Evolutionary conservation across 2,113 vertebrate genomes (phyloP), one percentile per base, ranked within the genome.

Genomic region (Oryzias curvinotus): DNA sequence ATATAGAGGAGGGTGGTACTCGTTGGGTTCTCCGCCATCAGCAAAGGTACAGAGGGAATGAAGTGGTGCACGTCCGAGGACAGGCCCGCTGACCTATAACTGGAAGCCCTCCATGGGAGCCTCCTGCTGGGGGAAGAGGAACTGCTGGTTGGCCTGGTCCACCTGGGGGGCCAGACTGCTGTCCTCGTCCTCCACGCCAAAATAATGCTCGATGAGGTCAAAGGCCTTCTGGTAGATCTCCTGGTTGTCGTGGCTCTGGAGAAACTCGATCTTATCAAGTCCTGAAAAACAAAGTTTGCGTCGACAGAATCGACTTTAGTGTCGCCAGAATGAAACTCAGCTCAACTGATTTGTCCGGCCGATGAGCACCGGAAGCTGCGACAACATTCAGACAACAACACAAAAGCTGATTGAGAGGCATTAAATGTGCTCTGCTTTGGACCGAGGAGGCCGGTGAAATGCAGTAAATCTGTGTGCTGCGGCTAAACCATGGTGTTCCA

Each of bases 181-280:
- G 52, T 96, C 95, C 23, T 98, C 97, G 0, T 98, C 97, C 75
- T 99, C 97, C 51, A 95, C 95, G 0, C 96, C 97, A 7, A 99
- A 99, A 83, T 99, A 98, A 89, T 97, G 97, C 92, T 99, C 97
- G 0, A 98, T 98, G 54, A 99, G 78, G 74, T 98, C 96, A 12
- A 98, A 99, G 48, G 97, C 97, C 85, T 99, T 99, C 93, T 99
- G 97, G 91, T 98, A 99, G 87, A 99, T 99, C 85, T 98, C 97
- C 75, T 98, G 97, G 90, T 99, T 99, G 87, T 98, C 97, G 0
- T 99, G 97, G 89, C 95, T 98, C 91, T 99, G 97, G 1, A 99
- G 94, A 80, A 98, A 98, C 79, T 99, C 97, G 0, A 99, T 99
- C 77, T 99, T 99, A 87, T 99, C 96, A 71, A 99, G 87, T 62